A percentile compares a stretch with the other conserved stretches of the same genome.
Conservation (phyloP, 2,113 vertebrate species). For the Tichodroma muraria region DNA sequence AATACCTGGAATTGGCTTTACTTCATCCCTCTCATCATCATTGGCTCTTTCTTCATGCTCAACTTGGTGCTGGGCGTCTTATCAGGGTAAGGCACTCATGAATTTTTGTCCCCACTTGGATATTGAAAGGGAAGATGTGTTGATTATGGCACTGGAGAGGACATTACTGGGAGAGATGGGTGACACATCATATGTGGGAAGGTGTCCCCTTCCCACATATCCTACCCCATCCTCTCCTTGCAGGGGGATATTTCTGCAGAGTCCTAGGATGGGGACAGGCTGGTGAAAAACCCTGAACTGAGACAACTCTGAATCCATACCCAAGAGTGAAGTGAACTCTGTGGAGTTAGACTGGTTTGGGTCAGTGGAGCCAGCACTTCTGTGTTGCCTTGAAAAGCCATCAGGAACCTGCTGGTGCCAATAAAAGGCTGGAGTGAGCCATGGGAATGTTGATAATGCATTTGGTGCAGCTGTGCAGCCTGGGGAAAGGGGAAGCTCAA, state of each 20-base stretch:
- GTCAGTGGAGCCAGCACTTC: background rate
- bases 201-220: background rate
- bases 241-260: background rate
- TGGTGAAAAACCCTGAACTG: background rate
- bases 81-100: conserved; percentile 79
- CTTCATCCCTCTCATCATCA: conserved; percentile 96
- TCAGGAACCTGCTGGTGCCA: background rate
- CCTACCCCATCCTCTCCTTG: background rate
- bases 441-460: background rate
- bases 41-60: conserved; percentile 96
- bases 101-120: background rate
- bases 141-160: background rate
- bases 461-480: background rate
- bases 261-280: background rate
- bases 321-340: background rate
- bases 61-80: conserved; percentile 93
- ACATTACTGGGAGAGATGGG: background rate
- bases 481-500: background rate
- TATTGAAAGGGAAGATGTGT: background rate
- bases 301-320: background rate
- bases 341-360: background rate
- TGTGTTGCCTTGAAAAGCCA: background rate
- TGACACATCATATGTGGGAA: background rate
- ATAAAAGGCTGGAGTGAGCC: background rate
- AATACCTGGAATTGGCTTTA: conserved; percentile 96